Evolutionary conservation across 1,140 invertebrate species (phyloP).

Genomic region (Brachionus plicatilis): DNA sequence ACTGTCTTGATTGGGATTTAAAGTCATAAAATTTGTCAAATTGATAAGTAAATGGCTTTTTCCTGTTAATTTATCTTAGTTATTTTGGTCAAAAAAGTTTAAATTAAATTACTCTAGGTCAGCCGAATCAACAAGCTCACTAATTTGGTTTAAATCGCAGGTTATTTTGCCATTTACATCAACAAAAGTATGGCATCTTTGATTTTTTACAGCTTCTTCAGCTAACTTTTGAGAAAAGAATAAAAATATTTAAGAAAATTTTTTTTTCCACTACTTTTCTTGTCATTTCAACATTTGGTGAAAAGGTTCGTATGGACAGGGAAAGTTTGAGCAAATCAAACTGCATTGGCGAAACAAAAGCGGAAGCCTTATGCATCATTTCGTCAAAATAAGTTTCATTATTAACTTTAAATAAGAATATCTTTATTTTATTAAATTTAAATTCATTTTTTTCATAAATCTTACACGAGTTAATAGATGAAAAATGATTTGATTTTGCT

Average conservation of each 20-base stretch:
- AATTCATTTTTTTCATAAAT: background rate
- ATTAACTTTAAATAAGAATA: conserved; percentile 2
- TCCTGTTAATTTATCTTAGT: background rate
- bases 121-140: background rate
- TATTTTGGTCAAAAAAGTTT: background rate
- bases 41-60: conserved; percentile 6
- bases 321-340: conserved; percentile 19
- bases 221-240: background rate
- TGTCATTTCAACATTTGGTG: conserved; percentile 34
- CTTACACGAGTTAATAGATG: background rate
- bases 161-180: conserved; percentile 1
- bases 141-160: background rate
- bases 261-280: background rate
- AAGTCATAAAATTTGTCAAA: background rate
- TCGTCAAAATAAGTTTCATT: conserved; percentile 29
- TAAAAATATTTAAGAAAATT: background rate
- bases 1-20: background rate
- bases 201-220: background rate
- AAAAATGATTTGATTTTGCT: background rate
- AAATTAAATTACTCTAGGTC: background rate
- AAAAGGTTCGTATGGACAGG: background rate
- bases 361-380: background rate
- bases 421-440: background rate
- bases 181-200: conserved; percentile 25
- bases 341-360: conserved; percentile 16